A percentile compares a stretch with the other conserved stretches of the same genome.
Evolutionary conservation across 2,797 vertebrate species (phyloP).

Genomic region (Myiothlypis chrysogaster): DNA sequence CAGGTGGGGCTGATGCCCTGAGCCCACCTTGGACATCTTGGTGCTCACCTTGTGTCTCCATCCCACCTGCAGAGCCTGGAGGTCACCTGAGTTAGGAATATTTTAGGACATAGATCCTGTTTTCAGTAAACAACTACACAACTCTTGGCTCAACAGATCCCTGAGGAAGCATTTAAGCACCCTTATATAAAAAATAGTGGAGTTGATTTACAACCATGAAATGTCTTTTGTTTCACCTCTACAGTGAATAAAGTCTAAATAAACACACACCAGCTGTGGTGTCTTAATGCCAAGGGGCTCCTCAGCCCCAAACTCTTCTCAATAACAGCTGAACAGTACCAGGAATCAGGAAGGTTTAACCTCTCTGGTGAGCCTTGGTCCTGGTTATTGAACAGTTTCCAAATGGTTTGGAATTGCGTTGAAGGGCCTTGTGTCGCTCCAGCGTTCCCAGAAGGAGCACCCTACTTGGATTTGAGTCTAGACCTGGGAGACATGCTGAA

Average conservation of each 20-base stretch:
- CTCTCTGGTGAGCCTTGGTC: background rate
- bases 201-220: background rate
- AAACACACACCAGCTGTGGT: background rate
- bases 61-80: background rate
- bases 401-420: background rate
- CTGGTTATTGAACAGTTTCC: background rate
- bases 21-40: background rate
- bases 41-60: background rate
- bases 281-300: background rate
- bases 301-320: background rate
- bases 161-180: background rate
- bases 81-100: background rate
- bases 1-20: background rate
- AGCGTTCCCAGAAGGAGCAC: rapidly evolving
- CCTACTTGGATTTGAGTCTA: background rate
- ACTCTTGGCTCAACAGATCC: background rate
- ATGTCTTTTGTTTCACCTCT: background rate
- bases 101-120: background rate
- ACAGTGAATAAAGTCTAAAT: background rate
- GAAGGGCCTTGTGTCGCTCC: background rate
- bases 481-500: constrained; percentile 28
- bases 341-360: background rate
- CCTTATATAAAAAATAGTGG: background rate
- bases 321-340: background rate
- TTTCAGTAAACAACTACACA: background rate